Percentiles rank a stretch among this genome's conserved stretches.
Evolutionary conservation across 2,888 invertebrate species (phyloP).

Genomic region (Ophion ellenae): DNA sequence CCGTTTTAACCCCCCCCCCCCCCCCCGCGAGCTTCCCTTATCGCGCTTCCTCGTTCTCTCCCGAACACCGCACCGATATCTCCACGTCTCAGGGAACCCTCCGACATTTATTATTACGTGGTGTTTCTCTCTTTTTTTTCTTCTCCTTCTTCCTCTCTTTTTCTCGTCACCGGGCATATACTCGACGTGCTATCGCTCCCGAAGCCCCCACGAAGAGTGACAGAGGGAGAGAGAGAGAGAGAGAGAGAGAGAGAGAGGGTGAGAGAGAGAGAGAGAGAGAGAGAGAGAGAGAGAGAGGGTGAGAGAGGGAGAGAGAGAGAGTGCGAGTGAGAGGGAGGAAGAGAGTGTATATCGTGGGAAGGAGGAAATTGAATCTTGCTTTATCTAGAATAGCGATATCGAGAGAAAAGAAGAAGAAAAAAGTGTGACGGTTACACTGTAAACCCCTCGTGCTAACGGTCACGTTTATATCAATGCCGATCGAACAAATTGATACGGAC

Average conservation of each 20-base stretch:
- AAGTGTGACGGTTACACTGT: constrained; percentile 45
- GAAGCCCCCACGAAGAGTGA: constrained; percentile 3
- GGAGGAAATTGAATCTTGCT: constrained; percentile 82
- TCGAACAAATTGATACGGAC: constrained; percentile 78
- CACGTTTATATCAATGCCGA: constrained; percentile 56
- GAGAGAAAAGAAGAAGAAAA: constrained; percentile 67
- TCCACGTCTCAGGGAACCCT: constrained; percentile 72
- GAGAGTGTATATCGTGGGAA: constrained; percentile 51
- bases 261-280: too few relatives aligned
- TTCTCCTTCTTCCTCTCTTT: constrained; percentile 59
- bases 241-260: constrained; percentile 16
- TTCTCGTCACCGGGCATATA: constrained; percentile 65
- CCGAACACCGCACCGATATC: constrained; percentile 70
- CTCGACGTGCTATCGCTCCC: constrained; percentile 48
- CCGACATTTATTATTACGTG: constrained; percentile 72
- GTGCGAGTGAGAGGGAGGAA: too few relatives aligned
- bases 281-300: too few relatives aligned
- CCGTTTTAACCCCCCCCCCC: constrained; percentile 63
- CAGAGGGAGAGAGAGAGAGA: constrained; percentile 25
- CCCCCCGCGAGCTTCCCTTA: constrained; percentile 63
- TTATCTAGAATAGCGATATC: constrained; percentile 78
- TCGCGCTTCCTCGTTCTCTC: constrained; percentile 60
- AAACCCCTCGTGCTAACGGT: constrained; percentile 26
- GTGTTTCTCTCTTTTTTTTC: constrained; percentile 66
- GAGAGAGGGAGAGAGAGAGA: too few relatives aligned